A percentile compares a stretch with the other conserved stretches of the same genome.
These are phyloP conservation scores for Drosophila emarginata DNA, from an alignment of 2,888 invertebrate genomes.

Conservation along the genomic window DNA sequence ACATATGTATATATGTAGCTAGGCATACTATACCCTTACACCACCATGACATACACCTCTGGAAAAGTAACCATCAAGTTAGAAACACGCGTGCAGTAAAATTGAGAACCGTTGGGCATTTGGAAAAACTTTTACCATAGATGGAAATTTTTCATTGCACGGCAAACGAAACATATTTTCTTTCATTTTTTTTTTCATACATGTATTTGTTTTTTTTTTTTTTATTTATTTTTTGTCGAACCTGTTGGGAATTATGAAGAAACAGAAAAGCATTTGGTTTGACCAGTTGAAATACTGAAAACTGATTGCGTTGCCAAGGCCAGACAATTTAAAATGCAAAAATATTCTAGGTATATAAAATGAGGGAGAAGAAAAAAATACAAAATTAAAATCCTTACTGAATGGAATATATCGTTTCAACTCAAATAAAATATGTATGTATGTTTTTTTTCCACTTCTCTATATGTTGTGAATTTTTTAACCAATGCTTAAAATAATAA, in stretches of 20 bases:
- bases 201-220: background rate
- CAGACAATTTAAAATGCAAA: constrained; percentile 41
- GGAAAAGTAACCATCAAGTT: background rate
- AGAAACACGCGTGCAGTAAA: constrained; percentile 7
- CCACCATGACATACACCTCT: background rate
- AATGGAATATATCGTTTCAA: background rate
- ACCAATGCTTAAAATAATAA: background rate
- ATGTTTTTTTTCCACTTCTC: background rate
- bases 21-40: background rate
- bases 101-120: constrained; percentile 9
- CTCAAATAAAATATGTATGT: background rate
- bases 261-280: constrained; percentile 21
- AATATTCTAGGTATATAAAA: constrained; percentile 29
- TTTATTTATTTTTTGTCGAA: background rate
- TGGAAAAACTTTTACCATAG: constrained; percentile 16
- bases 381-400: background rate
- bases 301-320: constrained; percentile 33
- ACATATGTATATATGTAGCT: background rate
- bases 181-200: background rate
- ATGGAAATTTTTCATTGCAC: constrained; percentile 21
- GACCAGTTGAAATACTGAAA: constrained; percentile 6
- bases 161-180: constrained; percentile 17
- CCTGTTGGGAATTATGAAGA: constrained; percentile 36
- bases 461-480: too few relatives aligned
- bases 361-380: background rate